A percentile compares a stretch with the other conserved stretches of the same genome.
These are phyloP conservation scores for Paracentrotus lividus DNA, from an alignment of 53 echinoderm and acorn worm species.

Conservation along the genomic window DNA sequence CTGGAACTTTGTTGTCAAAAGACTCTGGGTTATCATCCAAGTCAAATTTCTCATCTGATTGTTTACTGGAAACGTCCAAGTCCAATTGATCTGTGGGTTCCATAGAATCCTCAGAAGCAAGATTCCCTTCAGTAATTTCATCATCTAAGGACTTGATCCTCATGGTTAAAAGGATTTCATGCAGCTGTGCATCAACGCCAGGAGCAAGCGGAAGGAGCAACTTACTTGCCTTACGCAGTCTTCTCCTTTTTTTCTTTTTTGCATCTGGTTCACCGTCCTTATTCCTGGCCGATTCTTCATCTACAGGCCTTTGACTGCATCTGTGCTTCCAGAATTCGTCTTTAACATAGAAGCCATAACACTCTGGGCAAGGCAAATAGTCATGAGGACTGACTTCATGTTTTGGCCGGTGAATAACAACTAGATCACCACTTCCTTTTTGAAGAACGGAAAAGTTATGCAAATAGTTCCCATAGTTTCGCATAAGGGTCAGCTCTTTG, in stretches of 20 bases:
- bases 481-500: constrained; percentile 23
- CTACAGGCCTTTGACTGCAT: constrained; percentile 64
- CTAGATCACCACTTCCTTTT: constrained; percentile 25
- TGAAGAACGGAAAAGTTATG: constrained; percentile 6
- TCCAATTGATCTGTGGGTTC: too few species aligned
- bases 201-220: constrained; percentile 56
- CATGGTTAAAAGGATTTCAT: too few species aligned
- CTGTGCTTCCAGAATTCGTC: constrained; percentile 81
- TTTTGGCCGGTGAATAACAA: constrained; percentile 13
- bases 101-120: too few species aligned
- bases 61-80: too few species aligned
- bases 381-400: constrained; percentile 44
- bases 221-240: constrained; percentile 52
- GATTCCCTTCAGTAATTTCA: too few species aligned
- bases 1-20: too few species aligned
- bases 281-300: too few species aligned
- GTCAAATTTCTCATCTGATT: too few species aligned
- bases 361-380: constrained; percentile 79
- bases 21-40: too few species aligned
- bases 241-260: constrained; percentile 70
- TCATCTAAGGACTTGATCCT: too few species aligned
- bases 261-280: constrained; percentile 28
- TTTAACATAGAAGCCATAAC: constrained; percentile 79
- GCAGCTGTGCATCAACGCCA: too few species aligned
- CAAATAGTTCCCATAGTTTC: constrained; percentile 45